Base-by-base conservation (phyloP, 2,113 vertebrate genomes). In the Ursus arctos region DNA sequence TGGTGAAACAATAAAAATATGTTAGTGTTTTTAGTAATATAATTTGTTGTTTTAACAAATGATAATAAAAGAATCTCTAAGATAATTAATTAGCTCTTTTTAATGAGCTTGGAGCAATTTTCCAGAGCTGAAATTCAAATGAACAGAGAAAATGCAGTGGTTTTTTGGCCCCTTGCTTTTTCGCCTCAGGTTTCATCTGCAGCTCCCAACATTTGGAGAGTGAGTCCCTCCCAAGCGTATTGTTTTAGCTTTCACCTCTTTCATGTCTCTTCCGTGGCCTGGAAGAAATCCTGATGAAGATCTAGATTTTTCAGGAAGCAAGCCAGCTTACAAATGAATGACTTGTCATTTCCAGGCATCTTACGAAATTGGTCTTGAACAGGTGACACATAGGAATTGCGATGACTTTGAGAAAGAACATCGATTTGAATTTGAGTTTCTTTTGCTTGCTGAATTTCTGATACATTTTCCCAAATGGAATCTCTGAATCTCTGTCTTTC, bases 11-110 rank as follows among this genome's bases (percentile, higher is more conserved):
- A 59, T 51, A 79, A 91, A 84, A 80, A 28, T 47, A 61, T 82
- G 22, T 86, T 13, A 53, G 18, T 63, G 3, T 69, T 76, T 33
- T 28, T 84, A 74, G 59, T 74, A 65, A 77, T 61, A 85, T 57
- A 91, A 94, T 85, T 85, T 81, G 28, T 24, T 88, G 7, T 63
- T 94, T 89, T 71, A 87, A 65, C 1, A 74, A 94, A 93, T 7
- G 57, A 74, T 83, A 77, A 36, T 49, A 61, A 36, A 72, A 77
- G 9, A 33, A 84, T 80, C 7, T 90, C n/a, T 47, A 28, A 93
- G 76, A 88, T 77, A 95, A 82, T 47, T 84, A 67, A 36, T 43
- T 88, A 0, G 15, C 57, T 93, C 33, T 79, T 96, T 93, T 92
- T 89, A 63, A 28, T 90, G 83, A 67, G 7, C 5, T 69, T 91